Conservation (phyloP, 2,888 invertebrate genomes). For the Anoncus sp. region DNA sequence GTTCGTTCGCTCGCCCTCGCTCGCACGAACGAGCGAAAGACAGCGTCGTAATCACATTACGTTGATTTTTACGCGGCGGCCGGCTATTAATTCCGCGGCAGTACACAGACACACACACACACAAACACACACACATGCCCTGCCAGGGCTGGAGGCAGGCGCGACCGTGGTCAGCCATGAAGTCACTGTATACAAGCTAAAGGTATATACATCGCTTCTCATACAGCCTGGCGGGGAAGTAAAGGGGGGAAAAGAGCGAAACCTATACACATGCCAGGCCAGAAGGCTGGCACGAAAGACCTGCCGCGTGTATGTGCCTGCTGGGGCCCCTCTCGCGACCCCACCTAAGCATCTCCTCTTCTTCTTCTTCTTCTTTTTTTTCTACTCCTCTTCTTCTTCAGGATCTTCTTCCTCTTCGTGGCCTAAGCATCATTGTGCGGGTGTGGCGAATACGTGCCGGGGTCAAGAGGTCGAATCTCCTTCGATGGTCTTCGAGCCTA, state of each 20-base stretch:
- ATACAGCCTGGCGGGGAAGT: background rate
- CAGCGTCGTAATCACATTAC: conserved; percentile 82
- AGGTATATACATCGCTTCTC: conserved; percentile 29
- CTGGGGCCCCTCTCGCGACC: conserved; percentile 69
- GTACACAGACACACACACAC: conserved; percentile 68
- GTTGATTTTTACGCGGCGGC: conserved; percentile 77
- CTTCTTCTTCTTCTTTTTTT: conserved; percentile 26
- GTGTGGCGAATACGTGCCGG: conserved; percentile 83
- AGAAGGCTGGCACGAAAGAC: conserved; percentile 57
- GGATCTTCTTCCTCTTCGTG: conserved; percentile 66
- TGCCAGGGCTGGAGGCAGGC: too few relatives aligned
- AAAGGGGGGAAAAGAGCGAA: conserved; percentile 31
- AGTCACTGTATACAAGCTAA: conserved; percentile 41
- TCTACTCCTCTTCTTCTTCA: conserved; percentile 30
- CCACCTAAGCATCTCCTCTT: conserved; percentile 77
- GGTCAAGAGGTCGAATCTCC: conserved; percentile 81
- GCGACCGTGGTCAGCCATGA: conserved; percentile 49
- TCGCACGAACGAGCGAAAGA: conserved; percentile 79
- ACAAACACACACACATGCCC: too few relatives aligned
- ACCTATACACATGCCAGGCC: conserved; percentile 47
- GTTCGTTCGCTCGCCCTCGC: conserved; percentile 71
- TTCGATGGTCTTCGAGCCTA: conserved; percentile 70
- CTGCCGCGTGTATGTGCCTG: conserved; percentile 61
- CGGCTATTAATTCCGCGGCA: conserved; percentile 81
- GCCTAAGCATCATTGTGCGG: conserved; percentile 80